These are phyloP conservation scores for Neogobius melanostomus DNA, from an alignment of 2,113 vertebrate genomes.

Conservation along the genomic window DNA sequence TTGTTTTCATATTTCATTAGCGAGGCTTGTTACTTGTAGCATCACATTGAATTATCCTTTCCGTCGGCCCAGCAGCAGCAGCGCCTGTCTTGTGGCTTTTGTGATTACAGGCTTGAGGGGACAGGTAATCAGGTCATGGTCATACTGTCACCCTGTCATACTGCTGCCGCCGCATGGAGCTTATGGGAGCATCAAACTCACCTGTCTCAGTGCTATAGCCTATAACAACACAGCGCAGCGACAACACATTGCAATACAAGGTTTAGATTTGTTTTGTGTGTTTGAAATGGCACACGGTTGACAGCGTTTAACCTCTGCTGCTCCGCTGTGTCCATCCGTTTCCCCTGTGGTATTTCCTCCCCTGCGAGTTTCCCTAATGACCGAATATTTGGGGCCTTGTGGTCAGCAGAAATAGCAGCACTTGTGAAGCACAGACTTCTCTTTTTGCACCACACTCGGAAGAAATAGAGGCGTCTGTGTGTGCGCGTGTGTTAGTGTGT, in stretches of 20 bases:
- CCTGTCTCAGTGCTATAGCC: not conserved
- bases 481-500: constrained; percentile 10
- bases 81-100: constrained; percentile 60
- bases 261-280: not conserved
- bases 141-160: constrained; percentile 45
- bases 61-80: constrained; percentile 46
- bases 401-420: constrained; percentile 70
- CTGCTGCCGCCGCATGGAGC: constrained; percentile 53
- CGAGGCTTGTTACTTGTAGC: constrained; percentile 42
- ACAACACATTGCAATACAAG: not conserved
- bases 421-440: constrained; percentile 56
- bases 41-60: constrained; percentile 65
- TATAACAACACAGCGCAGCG: too few species aligned
- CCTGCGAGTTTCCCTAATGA: constrained; percentile 55
- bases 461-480: constrained; percentile 58
- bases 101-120: constrained; percentile 69
- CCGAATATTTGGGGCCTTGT: constrained; percentile 57
- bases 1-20: constrained; percentile 69
- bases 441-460: constrained; percentile 52
- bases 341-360: constrained; percentile 47
- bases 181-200: constrained; percentile 28
- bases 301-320: constrained; percentile 15
- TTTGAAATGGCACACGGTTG: not conserved
- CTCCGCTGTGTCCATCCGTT: constrained; percentile 29
- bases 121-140: constrained; percentile 71